Conservation (phyloP, 2,797 vertebrate genomes). For the Orientallactaga sibirica region DNA sequence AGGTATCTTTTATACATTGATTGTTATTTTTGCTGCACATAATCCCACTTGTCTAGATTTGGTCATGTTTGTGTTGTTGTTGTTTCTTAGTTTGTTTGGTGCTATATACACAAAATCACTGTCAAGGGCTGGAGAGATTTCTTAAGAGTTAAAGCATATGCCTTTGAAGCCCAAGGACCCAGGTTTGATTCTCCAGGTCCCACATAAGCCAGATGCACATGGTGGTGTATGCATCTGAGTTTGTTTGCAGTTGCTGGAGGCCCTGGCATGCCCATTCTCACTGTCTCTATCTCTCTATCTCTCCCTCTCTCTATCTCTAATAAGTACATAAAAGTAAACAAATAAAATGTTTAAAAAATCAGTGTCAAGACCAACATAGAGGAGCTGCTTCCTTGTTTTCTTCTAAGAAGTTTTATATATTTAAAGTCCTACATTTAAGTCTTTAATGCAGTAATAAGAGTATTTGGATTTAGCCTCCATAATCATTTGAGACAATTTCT, state of each 20-base stretch:
- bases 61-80: background rate
- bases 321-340: too few species aligned
- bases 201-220: too few species aligned
- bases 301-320: too few species aligned
- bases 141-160: too few species aligned
- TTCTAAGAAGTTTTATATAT: conserved; percentile 4
- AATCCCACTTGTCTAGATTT: background rate
- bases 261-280: too few species aligned
- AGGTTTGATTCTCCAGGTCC: too few species aligned
- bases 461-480: background rate
- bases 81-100: background rate
- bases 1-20: background rate
- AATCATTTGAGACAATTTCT: conserved; percentile 47
- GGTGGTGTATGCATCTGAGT: too few species aligned
- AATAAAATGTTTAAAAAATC: background rate
- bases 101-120: background rate
- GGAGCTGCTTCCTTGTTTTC: background rate
- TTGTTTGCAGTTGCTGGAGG: too few species aligned
- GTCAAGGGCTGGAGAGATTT: background rate
- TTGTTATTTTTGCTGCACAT: background rate
- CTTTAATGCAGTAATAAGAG: conserved; percentile 25
- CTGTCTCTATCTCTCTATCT: too few species aligned
- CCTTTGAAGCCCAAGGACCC: too few species aligned
- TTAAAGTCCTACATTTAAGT: conserved; percentile 10
- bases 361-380: background rate